A percentile compares a stretch with the other conserved stretches of the same genome.
Conservation (phyloP, 35 echinoderm and acorn worm species). For the Antedon bifida region DNA sequence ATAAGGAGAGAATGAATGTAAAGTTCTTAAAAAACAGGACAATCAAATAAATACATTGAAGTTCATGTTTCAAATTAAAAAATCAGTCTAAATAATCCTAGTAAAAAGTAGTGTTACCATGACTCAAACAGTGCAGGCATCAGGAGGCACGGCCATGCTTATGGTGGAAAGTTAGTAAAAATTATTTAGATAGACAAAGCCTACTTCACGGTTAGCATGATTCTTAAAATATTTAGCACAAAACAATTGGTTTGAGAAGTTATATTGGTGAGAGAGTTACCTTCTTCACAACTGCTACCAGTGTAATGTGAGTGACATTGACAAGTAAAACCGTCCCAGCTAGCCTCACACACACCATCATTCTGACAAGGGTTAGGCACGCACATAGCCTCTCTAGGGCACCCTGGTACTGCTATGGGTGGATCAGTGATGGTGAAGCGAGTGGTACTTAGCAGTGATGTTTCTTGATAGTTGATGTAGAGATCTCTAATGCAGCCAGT, state of each 20-base stretch:
- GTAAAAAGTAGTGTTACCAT: no score
- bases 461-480: slow-evolving; percentile 27
- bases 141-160: no score
- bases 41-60: no score
- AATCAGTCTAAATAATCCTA: no score
- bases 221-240: background rate
- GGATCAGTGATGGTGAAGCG: slow-evolving; percentile 32
- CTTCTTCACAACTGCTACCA: slow-evolving; percentile 65
- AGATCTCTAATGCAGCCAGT: slow-evolving; percentile 77
- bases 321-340: slow-evolving; percentile 63
- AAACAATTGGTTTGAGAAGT: background rate
- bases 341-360: slow-evolving; percentile 44
- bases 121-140: no score
- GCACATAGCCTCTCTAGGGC: slow-evolving; percentile 54
- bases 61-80: no score
- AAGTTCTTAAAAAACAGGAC: no score
- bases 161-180: no score
- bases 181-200: no score
- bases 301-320: slow-evolving; percentile 57
- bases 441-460: slow-evolving; percentile 40
- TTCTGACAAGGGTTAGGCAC: slow-evolving; percentile 53
- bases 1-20: background rate
- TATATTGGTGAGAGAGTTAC: no score
- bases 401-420: slow-evolving; percentile 38
- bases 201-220: no score